Base-by-base conservation (phyloP, 2,888 invertebrate genomes). In the Microplitis manilae region DNA sequence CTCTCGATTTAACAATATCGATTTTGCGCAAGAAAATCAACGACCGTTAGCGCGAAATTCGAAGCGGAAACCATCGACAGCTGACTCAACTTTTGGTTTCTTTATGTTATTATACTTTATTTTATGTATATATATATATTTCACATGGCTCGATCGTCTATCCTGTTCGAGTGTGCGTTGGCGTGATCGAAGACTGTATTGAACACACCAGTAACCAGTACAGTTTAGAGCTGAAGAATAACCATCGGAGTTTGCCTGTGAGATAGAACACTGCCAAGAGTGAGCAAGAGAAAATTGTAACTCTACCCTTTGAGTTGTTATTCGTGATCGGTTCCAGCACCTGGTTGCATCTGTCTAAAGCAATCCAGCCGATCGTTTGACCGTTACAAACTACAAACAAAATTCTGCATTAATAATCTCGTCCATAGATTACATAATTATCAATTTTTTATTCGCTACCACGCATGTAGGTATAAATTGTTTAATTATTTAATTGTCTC, bases 261-360 rank as follows among this genome's bases (percentile, higher is more conserved):
- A 30, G 30, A 30, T 30, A 30, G 30, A 30, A 2, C 30, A 30
- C 30, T 30, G n/a, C n/a, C n/a, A n/a, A 65, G 50, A 65, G 41
- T 72, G 71, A 67, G 79, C 82, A 79, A 78, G 81, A 81, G 61
- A 82, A 86, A 84, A 84, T 83, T 82, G 81, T 82, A 82, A 82
- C 80, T 83, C 73, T 85, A 86, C 83, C 85, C 85, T 84, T 86
- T 85, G 75, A 61, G 79, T 50, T 50, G 50, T 50, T 50, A 68
- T 65, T 71, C 69, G 74, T 78, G 76, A 41, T 75, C 70, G 74
- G 76, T 65, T 40, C 78, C 81, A 82, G 82, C 85, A 86, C 84
- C 86, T 86, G 86, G 86, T 82, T 81, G 81, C 86, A 85, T 86
- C 83, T 86, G 86, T 79, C 77, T 75, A 40, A 61, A 61, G 59